Percentiles rank a stretch among this genome's conserved stretches.
These are phyloP conservation scores for Myotis lucifugus DNA, from an alignment of 2,113 vertebrate genomes.

Conservation along the genomic window DNA sequence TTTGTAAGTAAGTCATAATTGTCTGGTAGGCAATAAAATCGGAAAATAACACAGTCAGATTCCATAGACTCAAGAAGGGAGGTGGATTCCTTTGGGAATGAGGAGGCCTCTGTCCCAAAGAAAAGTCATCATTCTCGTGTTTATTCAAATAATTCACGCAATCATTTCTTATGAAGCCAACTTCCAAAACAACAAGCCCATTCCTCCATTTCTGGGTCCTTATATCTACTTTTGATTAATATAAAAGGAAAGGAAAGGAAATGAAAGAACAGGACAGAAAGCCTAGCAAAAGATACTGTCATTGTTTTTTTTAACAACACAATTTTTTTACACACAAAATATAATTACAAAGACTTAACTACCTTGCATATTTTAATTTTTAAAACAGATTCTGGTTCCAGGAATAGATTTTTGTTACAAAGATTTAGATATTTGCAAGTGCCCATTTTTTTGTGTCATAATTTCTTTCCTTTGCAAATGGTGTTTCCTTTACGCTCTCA, in stretches of 20 bases:
- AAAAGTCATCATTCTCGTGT: not conserved
- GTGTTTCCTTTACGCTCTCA: constrained; percentile 3
- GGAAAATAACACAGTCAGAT: not conserved
- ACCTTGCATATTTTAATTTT: not conserved
- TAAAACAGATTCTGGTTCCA: not conserved
- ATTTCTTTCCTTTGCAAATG: constrained; percentile 44
- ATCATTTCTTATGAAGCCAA: not conserved
- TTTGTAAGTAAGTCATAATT: not conserved
- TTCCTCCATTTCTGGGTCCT: not conserved
- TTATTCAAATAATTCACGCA: not conserved
- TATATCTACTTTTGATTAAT: not conserved
- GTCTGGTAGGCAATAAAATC: not conserved
- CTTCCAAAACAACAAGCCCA: not conserved
- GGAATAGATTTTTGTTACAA: constrained; percentile 4
- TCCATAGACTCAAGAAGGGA: not conserved
- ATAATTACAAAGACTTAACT: not conserved
- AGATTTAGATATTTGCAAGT: not conserved
- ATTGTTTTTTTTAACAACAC: not conserved
- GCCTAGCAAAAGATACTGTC: not conserved
- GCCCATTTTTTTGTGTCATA: not conserved
- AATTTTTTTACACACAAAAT: constrained; percentile 28
- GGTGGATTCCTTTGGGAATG: not conserved
- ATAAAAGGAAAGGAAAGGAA: not conserved
- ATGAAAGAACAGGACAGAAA: not conserved
- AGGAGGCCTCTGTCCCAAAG: not conserved